Percentiles rank a stretch among this genome's conserved stretches.
Evolutionary conservation across 2,888 invertebrate genomes (phyloP).

Genomic region (Ethmia dodecea): DNA sequence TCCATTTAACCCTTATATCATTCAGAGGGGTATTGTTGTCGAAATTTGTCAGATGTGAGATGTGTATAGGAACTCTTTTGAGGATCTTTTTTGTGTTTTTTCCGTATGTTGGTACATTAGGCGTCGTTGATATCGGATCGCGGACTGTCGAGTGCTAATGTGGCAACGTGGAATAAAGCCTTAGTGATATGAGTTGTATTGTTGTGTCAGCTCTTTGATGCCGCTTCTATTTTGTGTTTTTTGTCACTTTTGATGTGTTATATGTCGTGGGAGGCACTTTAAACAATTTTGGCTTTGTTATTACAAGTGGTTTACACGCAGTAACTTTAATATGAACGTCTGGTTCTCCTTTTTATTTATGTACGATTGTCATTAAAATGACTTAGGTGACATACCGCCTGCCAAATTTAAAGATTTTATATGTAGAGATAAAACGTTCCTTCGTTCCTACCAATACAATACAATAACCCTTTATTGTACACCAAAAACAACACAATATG

Average conservation of each 20-base stretch:
- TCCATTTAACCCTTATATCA: slow-evolving; percentile 64
- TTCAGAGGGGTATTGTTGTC: slow-evolving; percentile 58
- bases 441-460: too few relatives aligned
- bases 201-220: slow-evolving; percentile 24
- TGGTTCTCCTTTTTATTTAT: too few relatives aligned
- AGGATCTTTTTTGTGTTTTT: slow-evolving; percentile 31
- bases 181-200: slow-evolving; percentile 30
- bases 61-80: slow-evolving; percentile 38
- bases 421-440: too few relatives aligned
- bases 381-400: too few relatives aligned
- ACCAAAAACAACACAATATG: too few relatives aligned
- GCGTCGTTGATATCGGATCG: slow-evolving; percentile 49
- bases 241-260: background rate
- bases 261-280: too few relatives aligned
- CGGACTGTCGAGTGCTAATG: slow-evolving; percentile 36
- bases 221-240: slow-evolving; percentile 3
- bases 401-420: too few relatives aligned
- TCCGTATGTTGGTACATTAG: slow-evolving; percentile 49
- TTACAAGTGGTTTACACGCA: too few relatives aligned
- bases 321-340: too few relatives aligned
- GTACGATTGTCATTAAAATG: too few relatives aligned
- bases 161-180: slow-evolving; percentile 31
- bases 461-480: too few relatives aligned
- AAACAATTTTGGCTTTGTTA: too few relatives aligned
- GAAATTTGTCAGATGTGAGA: slow-evolving; percentile 70